These are phyloP conservation scores for Phenacoccus solenopsis DNA, from an alignment of 1,140 invertebrate genomes.

Conservation along the genomic window DNA sequence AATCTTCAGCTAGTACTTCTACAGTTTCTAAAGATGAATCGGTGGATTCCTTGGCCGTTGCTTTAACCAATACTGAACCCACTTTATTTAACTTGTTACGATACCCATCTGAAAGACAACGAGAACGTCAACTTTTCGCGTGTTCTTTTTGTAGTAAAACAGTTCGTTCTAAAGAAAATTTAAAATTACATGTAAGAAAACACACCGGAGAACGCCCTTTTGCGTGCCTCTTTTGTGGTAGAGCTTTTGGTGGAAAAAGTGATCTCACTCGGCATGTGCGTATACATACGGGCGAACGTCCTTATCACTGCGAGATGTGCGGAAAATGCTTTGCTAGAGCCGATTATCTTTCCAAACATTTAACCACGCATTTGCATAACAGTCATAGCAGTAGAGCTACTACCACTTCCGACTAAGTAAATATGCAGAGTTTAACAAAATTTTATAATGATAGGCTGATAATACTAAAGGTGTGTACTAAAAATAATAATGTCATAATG, in stretches of 20 bases:
- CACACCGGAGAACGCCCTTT: slow-evolving; percentile 79
- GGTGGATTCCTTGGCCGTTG: slow-evolving; percentile 30
- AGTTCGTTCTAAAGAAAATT: slow-evolving; percentile 73
- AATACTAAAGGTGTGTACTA: no score
- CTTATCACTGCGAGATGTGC: slow-evolving; percentile 80
- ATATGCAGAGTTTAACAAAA: no score
- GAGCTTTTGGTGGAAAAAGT: slow-evolving; percentile 74
- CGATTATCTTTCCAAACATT: slow-evolving; percentile 79
- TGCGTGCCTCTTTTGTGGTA: slow-evolving; percentile 70
- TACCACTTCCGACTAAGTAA: background rate
- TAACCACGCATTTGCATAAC: slow-evolving; percentile 70
- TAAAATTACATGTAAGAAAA: slow-evolving; percentile 75
- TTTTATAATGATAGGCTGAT: no score
- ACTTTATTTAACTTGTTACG: slow-evolving; percentile 49
- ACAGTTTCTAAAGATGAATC: slow-evolving; percentile 19
- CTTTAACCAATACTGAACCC: slow-evolving; percentile 39
- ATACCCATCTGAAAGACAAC: slow-evolving; percentile 41
- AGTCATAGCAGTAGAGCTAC: slow-evolving; percentile 14
- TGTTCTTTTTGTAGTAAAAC: slow-evolving; percentile 82
- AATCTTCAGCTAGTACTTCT: slow-evolving; percentile 15
- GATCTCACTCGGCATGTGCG: slow-evolving; percentile 71
- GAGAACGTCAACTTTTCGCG: slow-evolving; percentile 50
- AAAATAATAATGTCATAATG: no score
- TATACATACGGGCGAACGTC: slow-evolving; percentile 74
- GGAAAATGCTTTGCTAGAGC: slow-evolving; percentile 79